Evolutionary conservation across 2,888 invertebrate genomes (phyloP), one percentile per base, ranked within the genome.

Genomic region (Andrena bicolor): DNA sequence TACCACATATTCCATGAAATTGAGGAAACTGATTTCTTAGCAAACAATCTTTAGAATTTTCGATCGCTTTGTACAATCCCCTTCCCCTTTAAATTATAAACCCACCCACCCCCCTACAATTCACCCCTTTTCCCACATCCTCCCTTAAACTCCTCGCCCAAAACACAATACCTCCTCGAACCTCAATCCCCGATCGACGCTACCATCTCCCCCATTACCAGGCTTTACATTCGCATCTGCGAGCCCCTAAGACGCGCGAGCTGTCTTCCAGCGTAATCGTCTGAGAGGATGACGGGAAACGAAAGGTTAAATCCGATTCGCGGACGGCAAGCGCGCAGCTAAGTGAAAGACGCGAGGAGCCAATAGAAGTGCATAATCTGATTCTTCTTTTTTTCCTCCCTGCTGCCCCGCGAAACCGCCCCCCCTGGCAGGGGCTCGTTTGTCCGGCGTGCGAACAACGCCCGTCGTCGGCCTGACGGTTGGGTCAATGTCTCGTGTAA

Each of bases 341-440:
- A 76, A 81, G 84, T 73, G 76, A 41, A 58, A 77, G 70, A 71
- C 65, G 76, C 61, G 58, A 51, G 83, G 53, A 89, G 70, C 41
- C 88, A 77, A 78, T 84, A 84, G 65, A 68, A 89, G 88, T 85
- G 85, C 84, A 74, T 86, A 86, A 89, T 88, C 83, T 78, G 58
- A 63, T 86, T 83, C 61, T 70, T 76, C 32, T 26, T 60, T 63
- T 63, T 32, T 51, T 30, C 8, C 4, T 20, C 5, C 28, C 10
- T n/a, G n/a, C 3, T 8, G 2, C 32, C 51, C 23, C 8, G 30
- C 16, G 35, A 48, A 32, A 53, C 49, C 61, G 6, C 3, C 56
- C 13, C 13, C 7, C 3, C 32, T 8, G 13, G 41, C 41, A 30
- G 26, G 4, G 32, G 7, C 64, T 64, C 48, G n/a, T 74, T 41